Conservation (phyloP, 2,113 vertebrate species). For the Ariopsis seemanni region DNA sequence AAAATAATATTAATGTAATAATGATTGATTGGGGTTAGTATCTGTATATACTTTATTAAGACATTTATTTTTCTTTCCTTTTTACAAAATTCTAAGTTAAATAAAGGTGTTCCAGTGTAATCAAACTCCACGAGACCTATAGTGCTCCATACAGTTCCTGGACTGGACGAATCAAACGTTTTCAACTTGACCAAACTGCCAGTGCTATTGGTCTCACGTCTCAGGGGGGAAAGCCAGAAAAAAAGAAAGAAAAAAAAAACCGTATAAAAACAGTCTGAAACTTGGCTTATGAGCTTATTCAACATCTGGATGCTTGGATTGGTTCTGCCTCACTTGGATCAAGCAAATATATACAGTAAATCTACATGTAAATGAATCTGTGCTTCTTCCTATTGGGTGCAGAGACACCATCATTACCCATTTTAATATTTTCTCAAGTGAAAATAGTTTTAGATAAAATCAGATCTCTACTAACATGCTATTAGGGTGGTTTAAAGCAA, state of each 20-base stretch:
- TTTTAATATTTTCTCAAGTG: not conserved
- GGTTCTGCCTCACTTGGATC: not conserved
- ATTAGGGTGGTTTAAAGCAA: not conserved
- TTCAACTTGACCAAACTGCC: not conserved
- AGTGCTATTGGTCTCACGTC: not conserved
- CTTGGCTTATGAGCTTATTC: not conserved
- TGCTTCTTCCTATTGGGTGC: not conserved
- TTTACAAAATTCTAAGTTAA: not conserved
- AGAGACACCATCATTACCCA: not conserved
- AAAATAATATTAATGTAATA: not conserved
- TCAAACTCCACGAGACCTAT: not conserved
- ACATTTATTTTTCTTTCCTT: not conserved
- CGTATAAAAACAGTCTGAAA: not conserved
- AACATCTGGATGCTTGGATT: not conserved
- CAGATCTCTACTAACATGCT: not conserved
- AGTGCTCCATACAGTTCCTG: not conserved
- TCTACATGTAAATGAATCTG: not conserved
- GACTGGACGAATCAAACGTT: not conserved
- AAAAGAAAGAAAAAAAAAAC: too few species aligned
- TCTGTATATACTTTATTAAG: not conserved
- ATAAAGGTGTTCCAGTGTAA: not conserved
- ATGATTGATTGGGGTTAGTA: not conserved
- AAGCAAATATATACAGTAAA: not conserved
- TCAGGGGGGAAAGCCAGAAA: too few species aligned
- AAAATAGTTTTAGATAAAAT: not conserved